Evolutionary conservation across 2,797 vertebrate species (phyloP).

Genomic region (Squalus acanthias): DNA sequence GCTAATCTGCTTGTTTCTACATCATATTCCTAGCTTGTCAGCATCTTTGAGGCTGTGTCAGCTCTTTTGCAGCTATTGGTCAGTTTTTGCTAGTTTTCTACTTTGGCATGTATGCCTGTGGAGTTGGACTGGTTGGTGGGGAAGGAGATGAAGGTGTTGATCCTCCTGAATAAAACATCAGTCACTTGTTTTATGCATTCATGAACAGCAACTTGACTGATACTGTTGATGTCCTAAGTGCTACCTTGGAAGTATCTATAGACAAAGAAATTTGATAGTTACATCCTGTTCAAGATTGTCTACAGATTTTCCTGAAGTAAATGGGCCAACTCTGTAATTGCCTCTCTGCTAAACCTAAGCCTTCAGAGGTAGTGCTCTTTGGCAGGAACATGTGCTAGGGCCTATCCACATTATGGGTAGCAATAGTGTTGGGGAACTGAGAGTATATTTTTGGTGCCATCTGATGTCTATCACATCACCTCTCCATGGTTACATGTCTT

Average conservation of each 20-base stretch:
- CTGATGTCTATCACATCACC: background rate
- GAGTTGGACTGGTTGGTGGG: background rate
- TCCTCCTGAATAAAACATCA: background rate
- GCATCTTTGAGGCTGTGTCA: background rate
- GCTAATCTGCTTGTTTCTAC: background rate
- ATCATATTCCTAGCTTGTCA: background rate
- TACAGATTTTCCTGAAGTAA: background rate
- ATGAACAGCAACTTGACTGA: background rate
- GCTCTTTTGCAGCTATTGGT: background rate
- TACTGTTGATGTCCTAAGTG: background rate
- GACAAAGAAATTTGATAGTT: background rate
- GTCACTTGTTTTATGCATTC: background rate
- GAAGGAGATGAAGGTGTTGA: background rate
- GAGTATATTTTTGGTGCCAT: background rate
- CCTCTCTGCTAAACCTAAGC: background rate
- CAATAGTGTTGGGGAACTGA: no score
- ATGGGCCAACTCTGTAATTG: background rate
- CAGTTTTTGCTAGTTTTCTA: background rate
- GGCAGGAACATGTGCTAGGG: no score
- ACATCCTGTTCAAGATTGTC: no score
- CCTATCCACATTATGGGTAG: background rate
- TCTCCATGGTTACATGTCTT: background rate
- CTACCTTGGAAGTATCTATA: background rate
- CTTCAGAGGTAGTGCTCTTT: background rate
- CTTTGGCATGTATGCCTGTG: background rate